These are phyloP conservation scores for Spinibarbus caldwelli DNA, from an alignment of 2,797 vertebrate species.

Conservation along the genomic window DNA sequence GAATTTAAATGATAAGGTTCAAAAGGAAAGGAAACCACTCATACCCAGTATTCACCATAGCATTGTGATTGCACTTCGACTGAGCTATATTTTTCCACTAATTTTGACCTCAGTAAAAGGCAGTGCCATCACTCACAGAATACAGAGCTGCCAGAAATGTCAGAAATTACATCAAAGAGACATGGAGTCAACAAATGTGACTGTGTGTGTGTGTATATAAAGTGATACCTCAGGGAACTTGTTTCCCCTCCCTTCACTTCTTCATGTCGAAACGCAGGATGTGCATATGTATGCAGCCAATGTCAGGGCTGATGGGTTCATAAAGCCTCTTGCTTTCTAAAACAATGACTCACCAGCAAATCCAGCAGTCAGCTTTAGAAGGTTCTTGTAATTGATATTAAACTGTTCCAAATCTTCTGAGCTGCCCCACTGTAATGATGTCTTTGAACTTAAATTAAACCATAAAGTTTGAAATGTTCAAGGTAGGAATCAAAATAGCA, in stretches of 20 bases:
- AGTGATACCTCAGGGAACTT: conserved; percentile 37
- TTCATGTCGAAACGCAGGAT: conserved; percentile 42
- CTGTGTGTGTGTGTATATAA: conserved; percentile 35
- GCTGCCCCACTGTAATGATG: neutral
- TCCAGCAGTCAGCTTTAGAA: conserved; percentile 31
- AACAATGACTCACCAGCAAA: conserved; percentile 24
- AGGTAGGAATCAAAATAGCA: neutral
- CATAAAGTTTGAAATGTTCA: neutral
- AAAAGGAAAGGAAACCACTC: conserved; percentile 38
- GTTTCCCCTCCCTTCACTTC: conserved; percentile 36
- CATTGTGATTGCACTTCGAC: conserved; percentile 36
- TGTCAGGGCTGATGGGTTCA: conserved; percentile 29
- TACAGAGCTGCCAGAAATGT: conserved; percentile 73
- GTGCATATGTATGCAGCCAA: conserved; percentile 31
- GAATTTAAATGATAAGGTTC: conserved; percentile 32
- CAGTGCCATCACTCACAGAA: conserved; percentile 59
- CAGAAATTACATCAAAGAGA: conserved; percentile 78
- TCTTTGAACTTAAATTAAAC: neutral
- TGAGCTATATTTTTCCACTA: conserved; percentile 4
- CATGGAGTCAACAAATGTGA: conserved; percentile 57
- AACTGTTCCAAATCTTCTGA: neutral
- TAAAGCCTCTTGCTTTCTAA: conserved; percentile 4
- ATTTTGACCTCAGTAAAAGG: conserved; percentile 58
- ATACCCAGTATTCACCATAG: conserved; percentile 15
- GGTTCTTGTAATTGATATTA: conserved; percentile 22